Base-by-base conservation (phyloP, 2,113 vertebrate genomes). In the Vicugna pacos region DNA sequence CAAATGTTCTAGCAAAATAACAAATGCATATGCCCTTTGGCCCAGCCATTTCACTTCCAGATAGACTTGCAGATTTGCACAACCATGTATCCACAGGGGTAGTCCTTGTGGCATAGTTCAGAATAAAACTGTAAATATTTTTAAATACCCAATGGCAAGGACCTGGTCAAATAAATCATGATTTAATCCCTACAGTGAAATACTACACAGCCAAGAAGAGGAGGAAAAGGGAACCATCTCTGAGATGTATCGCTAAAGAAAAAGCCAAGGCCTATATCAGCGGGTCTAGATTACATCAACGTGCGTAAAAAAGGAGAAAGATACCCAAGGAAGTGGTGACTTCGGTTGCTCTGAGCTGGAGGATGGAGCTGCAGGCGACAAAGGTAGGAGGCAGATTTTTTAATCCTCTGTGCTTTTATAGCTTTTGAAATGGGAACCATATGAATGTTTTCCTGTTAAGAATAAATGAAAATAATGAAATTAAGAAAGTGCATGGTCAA, bases 231-330 rank as follows among this genome's bases (percentile, higher is more conserved):
- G 5, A 64, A 2, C 28, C 30, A 3, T 8, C 11, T 58, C 62
- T 48, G 32, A 72, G 15, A 73, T 1, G 3, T 6, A 52, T 0
- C 8, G 56, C 38, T 35, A 83, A 90, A 56, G 76, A 50, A 62
- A 84, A 83, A 38, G 14, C 24, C 2, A 35, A 69, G 35, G 12
- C 32, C 15, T 20, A 2, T 20, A 50, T 6, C 6, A 4, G 28
- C 22, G 16, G 28, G 19, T 48, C 58, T 50, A n/a, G n/a, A 4
- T 0, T 42, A 50, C 14, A 24, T 28, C 72, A 0, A 0, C 11
- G 10, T 26, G 12, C n/a, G 2, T 12, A 5, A 12, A 42, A 62
- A 30, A 26, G 56, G 8, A 42, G 20, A 87, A 38, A 54, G 42
- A 46, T 20, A 11, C 38, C 28, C 3, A 8, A 60, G 52, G 46